Evolutionary conservation across 2,888 invertebrate species (phyloP), one percentile per base, ranked within the genome.

Genomic region (Caenorhabditis japonica): DNA sequence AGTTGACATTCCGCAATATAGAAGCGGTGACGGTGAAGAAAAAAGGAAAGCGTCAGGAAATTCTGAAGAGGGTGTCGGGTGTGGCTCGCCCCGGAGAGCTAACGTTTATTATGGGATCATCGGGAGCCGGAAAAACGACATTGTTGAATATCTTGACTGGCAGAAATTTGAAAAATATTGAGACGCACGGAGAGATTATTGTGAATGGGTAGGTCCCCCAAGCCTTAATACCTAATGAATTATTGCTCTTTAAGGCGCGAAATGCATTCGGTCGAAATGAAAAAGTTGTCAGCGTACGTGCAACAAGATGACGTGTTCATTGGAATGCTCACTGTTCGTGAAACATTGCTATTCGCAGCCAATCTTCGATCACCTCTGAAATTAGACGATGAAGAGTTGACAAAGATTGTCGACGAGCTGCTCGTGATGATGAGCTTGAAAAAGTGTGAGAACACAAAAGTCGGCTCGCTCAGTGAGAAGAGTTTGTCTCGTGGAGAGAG

Each of bases 401-500:
- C 58, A 3, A 44, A 59, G 2, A 71, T 76, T 19, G 76, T 79
- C 10, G 71, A 75, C 19, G 62, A 68, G 12, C 61, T 78, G 15
- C 39, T 73, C 19, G 46, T 56, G 13, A 68, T 68, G 71, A 76
- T 78, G 76, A 62, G 74, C 21, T 27, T 78, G 46, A 61, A 62
- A 4, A 66, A 64, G 43, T 70, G 70, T 34, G 49, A 70, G 41
- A 62, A 74, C 34, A 78, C 78, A 2, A 62, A 61, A 53, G 75
- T 78, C 23, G 76, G 76, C 15, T 62, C 72, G 47, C 53, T 69
- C 27, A 62, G 62, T 33, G 64, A 78, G 25, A 94, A 94, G 90
- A 95, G 96, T 0, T 92, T 97, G 62, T 96, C 96, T 0, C 96
- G 97, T 0, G 97, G 97, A 0, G 97, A 97, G 89, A 93, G 93